Evolutionary conservation across 2,113 vertebrate genomes (phyloP).

Genomic region (Tiliqua scincoides): DNA sequence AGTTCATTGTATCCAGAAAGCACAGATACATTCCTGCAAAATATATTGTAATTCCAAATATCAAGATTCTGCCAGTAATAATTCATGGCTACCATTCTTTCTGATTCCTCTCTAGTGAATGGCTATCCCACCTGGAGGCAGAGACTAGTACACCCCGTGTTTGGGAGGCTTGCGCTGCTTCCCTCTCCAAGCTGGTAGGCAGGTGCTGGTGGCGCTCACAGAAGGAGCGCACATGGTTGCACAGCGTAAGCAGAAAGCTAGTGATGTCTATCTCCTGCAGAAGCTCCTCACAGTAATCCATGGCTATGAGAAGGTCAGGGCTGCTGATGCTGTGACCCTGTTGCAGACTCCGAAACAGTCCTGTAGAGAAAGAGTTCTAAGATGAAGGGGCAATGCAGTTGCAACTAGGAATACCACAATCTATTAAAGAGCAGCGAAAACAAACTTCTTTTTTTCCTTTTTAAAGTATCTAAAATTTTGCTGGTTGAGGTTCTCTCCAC

Average conservation of each 20-base stretch:
- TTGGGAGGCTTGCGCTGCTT: slow-evolving; percentile 74
- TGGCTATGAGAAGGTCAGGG: slow-evolving; percentile 90
- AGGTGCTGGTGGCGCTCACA: slow-evolving; percentile 73
- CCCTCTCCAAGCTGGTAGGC: slow-evolving; percentile 66
- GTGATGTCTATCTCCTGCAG: slow-evolving; percentile 96
- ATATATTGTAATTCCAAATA: not conserved
- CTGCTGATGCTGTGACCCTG: slow-evolving; percentile 87
- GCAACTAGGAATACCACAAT: not conserved
- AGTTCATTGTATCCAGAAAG: not conserved
- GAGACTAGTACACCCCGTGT: slow-evolving; percentile 74
- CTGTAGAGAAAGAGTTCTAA: slow-evolving; percentile 54
- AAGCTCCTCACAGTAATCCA: slow-evolving; percentile 97
- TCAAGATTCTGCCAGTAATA: not conserved
- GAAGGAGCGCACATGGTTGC: slow-evolving; percentile 86
- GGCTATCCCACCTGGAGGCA: slow-evolving; percentile 81
- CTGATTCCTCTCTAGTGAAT: not conserved
- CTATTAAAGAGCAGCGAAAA: not conserved
- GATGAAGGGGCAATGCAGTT: not conserved
- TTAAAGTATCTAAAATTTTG: not conserved
- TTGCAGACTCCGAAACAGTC: slow-evolving; percentile 92
- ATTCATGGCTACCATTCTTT: not conserved
- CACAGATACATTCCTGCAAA: not conserved
- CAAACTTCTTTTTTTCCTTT: no score
- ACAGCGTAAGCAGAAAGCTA: slow-evolving; percentile 90
- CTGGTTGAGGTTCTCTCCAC: not conserved